These are phyloP conservation scores for Andrena praecox DNA, from an alignment of 2,888 invertebrate species.

Conservation along the genomic window DNA sequence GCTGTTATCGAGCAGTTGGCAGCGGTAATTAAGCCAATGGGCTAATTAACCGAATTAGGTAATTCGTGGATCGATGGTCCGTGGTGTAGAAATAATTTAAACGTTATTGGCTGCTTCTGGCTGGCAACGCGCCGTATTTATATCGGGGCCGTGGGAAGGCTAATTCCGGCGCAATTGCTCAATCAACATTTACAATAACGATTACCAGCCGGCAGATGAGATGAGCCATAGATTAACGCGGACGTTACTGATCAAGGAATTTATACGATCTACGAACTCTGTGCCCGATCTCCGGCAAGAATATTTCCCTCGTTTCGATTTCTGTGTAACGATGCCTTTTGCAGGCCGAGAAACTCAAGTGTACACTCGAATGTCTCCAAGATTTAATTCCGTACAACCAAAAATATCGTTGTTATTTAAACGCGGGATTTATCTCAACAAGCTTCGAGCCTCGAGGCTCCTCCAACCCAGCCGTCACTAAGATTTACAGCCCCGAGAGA, in stretches of 20 bases:
- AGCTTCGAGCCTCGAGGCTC: neutral
- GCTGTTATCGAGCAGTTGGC: slow-evolving; percentile 49
- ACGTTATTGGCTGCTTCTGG: slow-evolving; percentile 38
- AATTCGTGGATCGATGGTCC: slow-evolving; percentile 76
- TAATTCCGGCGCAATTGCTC: slow-evolving; percentile 75
- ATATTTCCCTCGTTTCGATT: neutral
- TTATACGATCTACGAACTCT: slow-evolving; percentile 7
- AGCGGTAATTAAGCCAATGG: slow-evolving; percentile 80
- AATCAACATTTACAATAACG: slow-evolving; percentile 74
- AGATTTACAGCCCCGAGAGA: slow-evolving; percentile 28
- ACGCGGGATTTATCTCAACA: neutral
- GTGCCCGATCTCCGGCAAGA: neutral
- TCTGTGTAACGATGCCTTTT: neutral
- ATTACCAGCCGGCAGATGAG: slow-evolving; percentile 56
- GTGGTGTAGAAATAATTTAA: slow-evolving; percentile 70
- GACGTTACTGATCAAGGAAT: neutral
- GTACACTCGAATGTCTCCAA: too few species aligned
- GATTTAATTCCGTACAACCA: too few species aligned
- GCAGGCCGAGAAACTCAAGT: too few species aligned
- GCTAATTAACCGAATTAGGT: slow-evolving; percentile 83
- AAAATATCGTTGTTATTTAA: neutral
- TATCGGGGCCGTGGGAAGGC: slow-evolving; percentile 57
- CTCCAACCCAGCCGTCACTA: neutral
- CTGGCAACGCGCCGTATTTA: slow-evolving; percentile 51
- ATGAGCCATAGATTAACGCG: slow-evolving; percentile 39